Percentiles rank a stretch among this genome's conserved stretches.
Evolutionary conservation across 2,888 invertebrate genomes (phyloP).

Genomic region (Pegoplata infirma): DNA sequence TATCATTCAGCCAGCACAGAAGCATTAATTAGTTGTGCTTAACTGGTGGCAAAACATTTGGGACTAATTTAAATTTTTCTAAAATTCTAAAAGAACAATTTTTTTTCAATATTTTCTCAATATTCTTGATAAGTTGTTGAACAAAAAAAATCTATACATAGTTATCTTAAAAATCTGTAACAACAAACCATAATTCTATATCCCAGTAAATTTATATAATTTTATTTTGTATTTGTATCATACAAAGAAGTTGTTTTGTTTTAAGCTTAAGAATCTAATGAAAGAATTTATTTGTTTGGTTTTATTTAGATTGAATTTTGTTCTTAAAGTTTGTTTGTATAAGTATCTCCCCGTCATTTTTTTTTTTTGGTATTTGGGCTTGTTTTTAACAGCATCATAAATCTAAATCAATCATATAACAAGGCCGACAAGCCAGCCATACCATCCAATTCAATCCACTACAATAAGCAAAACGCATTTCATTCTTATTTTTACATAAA

Average conservation of each 20-base stretch:
- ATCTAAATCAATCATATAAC: slow-evolving; percentile 54
- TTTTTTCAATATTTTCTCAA: too few relatives aligned
- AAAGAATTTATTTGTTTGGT: slow-evolving; percentile 49
- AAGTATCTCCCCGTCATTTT: not conserved
- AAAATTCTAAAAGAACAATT: not conserved
- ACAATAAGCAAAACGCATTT: not conserved
- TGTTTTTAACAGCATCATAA: slow-evolving; percentile 40
- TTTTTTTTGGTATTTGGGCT: slow-evolving; percentile 10
- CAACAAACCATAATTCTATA: not conserved
- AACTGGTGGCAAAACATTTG: slow-evolving; percentile 23
- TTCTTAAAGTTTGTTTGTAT: not conserved
- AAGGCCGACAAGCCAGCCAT: slow-evolving; percentile 10
- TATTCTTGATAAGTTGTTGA: too few relatives aligned
- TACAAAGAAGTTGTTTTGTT: slow-evolving; percentile 43
- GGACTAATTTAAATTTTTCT: slow-evolving; percentile 17
- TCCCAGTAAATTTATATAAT: not conserved
- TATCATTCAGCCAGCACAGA: slow-evolving; percentile 41
- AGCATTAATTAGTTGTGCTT: slow-evolving; percentile 47
- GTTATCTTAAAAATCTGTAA: slow-evolving; percentile 34
- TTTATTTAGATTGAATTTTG: too few relatives aligned
- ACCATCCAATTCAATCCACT: too few relatives aligned
- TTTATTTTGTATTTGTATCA: too few relatives aligned
- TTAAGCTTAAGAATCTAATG: slow-evolving; percentile 26
- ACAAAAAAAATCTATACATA: too few relatives aligned
- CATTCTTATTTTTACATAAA: slow-evolving; percentile 36